Base-by-base conservation (phyloP, 2,888 invertebrate species). In the Drosophila prostipennis region DNA sequence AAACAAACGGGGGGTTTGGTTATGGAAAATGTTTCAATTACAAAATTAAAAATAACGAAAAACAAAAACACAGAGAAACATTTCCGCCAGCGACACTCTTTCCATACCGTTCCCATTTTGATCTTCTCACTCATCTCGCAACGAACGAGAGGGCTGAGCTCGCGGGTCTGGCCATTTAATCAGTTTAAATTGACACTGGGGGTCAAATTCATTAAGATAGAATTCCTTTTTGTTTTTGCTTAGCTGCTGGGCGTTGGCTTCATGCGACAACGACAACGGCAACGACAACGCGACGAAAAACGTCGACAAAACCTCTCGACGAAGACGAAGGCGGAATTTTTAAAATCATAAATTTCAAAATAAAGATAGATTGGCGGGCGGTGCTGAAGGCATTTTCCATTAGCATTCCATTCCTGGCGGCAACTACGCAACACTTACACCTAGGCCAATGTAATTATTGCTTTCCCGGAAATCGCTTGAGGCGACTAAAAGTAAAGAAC, bases 151-250 rank as follows among this genome's bases (percentile, higher is more conserved):
- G 48, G 48, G 34, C 52, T 57, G 46, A 46, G 71, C 72, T 49
- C 60, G 49, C 34, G 72, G 59, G 82, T 79, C 88, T 87, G 86
- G 68, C 57, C 71, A 68, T 87, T 90, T 90, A 90, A 90, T 90
- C 90, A 90, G 90, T 86, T 90, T 90, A 89, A 90, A 90, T 90
- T 90, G 90, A 89, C 90, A 89, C 88, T 89, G 82, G 91, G 87
- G 90, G 90, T 90, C 91, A 90, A 82, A 90, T 90, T 90, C 90
- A 90, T 90, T 89, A 79, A 90, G 77, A 80, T 82, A 74, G 85
- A 83, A 78, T 74, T 71, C 79, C 74, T 77, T 77, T 77, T 77
- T 77, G 74, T 74, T 79, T 76, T 80, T 83, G 74, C 72, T 73
- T 75, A 43, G 61, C 71, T 40, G 48, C 52, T 61, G 71, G 71